Evolutionary conservation across 2,113 vertebrate species (phyloP).

Genomic region (Xenopus borealis): DNA sequence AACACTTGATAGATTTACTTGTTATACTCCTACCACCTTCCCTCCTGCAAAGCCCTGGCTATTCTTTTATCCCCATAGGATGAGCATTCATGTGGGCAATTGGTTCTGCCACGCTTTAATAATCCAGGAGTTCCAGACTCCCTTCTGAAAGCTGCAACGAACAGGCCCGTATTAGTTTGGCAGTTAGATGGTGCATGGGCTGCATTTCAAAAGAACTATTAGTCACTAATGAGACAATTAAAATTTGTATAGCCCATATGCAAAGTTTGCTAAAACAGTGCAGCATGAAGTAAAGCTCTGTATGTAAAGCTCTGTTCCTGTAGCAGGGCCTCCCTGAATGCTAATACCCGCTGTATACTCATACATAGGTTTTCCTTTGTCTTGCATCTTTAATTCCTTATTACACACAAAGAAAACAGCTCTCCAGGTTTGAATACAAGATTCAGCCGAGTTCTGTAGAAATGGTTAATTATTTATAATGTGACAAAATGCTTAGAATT

Average conservation of each 20-base stretch:
- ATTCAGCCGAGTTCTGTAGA: neutral
- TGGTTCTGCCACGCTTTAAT: conserved; percentile 50
- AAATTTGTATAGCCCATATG: conserved; percentile 17
- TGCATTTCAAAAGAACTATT: conserved; percentile 51
- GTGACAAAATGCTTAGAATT: too few species aligned
- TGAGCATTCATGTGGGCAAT: conserved; percentile 38
- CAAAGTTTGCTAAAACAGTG: conserved; percentile 31
- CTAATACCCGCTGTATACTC: neutral
- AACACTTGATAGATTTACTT: conserved; percentile 57
- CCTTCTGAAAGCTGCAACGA: conserved; percentile 29
- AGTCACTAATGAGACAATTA: conserved; percentile 52
- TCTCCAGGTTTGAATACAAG: neutral
- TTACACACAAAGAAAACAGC: neutral
- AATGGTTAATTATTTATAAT: neutral
- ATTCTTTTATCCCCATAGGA: conserved; percentile 36
- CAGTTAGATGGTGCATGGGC: conserved; percentile 32
- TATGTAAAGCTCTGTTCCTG: neutral
- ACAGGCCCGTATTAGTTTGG: conserved; percentile 11
- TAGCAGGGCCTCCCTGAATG: neutral
- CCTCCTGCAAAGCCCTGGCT: conserved; percentile 52
- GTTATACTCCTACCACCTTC: conserved; percentile 51
- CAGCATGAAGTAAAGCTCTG: neutral
- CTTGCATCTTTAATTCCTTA: neutral
- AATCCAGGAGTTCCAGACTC: conserved; percentile 47
- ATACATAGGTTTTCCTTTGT: neutral